phyloP scores from a whole-genome alignment of 2,113 vertebrate genomes.

The Hippoglossus stenolepis region DNA sequence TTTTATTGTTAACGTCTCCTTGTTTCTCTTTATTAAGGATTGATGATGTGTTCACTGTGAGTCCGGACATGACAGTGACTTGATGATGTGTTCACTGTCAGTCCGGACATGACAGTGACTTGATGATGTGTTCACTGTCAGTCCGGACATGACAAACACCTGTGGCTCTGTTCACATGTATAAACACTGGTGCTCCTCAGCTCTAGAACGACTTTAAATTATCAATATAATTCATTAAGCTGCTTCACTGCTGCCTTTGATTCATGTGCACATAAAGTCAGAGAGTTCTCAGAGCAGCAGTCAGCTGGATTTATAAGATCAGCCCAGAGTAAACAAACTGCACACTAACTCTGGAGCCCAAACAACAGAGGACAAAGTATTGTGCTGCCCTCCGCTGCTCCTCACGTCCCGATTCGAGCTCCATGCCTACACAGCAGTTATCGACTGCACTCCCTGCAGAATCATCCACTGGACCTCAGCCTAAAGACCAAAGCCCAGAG shows the following conservation, averaged over 20 bases:
- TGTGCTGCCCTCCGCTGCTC: slow-evolving; percentile 37
- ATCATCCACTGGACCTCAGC: slow-evolving; percentile 51
- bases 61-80: no score
- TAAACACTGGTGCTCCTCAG: no score
- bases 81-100: no score
- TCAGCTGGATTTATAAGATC: slow-evolving; percentile 12
- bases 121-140: no score
- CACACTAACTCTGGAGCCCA: slow-evolving; percentile 11
- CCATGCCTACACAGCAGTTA: slow-evolving; percentile 64
- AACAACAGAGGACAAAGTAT: slow-evolving; percentile 37
- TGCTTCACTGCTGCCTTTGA: slow-evolving; percentile 3
- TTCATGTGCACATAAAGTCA: slow-evolving; percentile 29
- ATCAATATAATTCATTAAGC: slow-evolving; percentile 4
- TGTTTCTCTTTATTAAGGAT: no score
- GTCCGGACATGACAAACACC: no score
- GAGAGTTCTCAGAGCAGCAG: slow-evolving; percentile 8
- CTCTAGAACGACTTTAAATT: not conserved
- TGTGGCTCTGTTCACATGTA: not conserved
- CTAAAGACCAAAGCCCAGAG: slow-evolving; percentile 17
- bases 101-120: no score
- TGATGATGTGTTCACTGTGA: no score
- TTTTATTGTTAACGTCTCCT: no score
- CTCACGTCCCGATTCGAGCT: slow-evolving; percentile 35
- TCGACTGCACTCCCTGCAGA: slow-evolving; percentile 62
- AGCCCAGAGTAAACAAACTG: slow-evolving; percentile 4